Conservation (phyloP, 2,113 vertebrate genomes). For the Lasiurus borealis region DNA sequence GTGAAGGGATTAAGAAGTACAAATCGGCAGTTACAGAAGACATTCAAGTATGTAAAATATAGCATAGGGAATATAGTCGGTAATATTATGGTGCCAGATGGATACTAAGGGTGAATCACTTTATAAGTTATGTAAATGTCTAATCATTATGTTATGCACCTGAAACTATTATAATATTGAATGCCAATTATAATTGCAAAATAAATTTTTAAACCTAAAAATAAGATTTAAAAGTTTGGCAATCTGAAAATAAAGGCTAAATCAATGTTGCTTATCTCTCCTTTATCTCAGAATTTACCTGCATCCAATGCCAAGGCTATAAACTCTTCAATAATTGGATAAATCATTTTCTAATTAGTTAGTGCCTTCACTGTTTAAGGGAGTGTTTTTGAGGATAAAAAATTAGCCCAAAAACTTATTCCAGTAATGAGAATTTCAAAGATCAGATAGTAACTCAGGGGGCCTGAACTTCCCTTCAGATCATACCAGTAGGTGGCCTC, state of each 20-base stretch:
- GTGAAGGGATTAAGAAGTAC: neutral
- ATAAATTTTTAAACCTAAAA: neutral
- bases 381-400: neutral
- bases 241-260: neutral
- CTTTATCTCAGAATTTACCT: neutral
- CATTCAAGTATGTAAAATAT: no score
- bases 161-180: neutral
- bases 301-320: neutral
- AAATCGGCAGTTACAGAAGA: neutral
- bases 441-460: neutral
- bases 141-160: neutral
- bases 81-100: neutral
- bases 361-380: neutral
- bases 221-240: neutral
- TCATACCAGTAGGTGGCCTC: slow-evolving; percentile 65
- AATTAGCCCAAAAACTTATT: neutral
- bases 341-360: slow-evolving; percentile 7
- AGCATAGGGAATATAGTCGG: neutral
- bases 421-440: neutral
- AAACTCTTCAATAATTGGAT: neutral
- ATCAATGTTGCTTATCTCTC: neutral
- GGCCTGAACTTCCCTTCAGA: neutral
- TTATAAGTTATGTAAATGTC: neutral
- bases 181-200: neutral
- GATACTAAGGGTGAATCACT: neutral